Base-by-base conservation (phyloP, 2,888 invertebrate genomes). In the Monopis laevigella region DNA sequence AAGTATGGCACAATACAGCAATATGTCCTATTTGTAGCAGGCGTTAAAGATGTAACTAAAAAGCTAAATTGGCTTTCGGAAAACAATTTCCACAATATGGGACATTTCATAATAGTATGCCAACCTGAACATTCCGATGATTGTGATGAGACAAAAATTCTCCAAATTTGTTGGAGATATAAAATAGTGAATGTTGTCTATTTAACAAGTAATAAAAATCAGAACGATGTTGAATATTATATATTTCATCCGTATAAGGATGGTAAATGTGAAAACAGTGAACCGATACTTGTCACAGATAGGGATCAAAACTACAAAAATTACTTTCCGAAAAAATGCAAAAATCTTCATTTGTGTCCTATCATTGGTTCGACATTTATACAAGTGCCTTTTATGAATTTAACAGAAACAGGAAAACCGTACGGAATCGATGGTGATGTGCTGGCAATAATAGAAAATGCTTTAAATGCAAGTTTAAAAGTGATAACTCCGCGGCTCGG, bases 81-180 rank as follows among this genome's bases (percentile, higher is more conserved):
- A 4, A 52, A 58, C 39, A 43, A 57, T 42, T 65, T 67, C 39
- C 64, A 68, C 45, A 74, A 66, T 42, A 65, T 63, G 1, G 70
- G 71, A 0, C 64, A 59, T 45, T 67, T 56, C 45, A 58, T 75
- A n/a, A 50, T 73, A 6, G 47, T 68, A 38, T 75, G 77, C 43
- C 54, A 59, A 46, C 65, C 67, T 4, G 36, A 49, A 27, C 4
- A 29, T 5, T n/a, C 11, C 7, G 39, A 46, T 24, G 51, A 62
- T 16, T 77, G 75, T 45, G 53, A 67, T 43, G 68, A 73, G 50
- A 39, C 40, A 2, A 46, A 54, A 39, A 62, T 64, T 4, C 55
- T 65, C 11, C 39, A 52, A 38, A 40, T 58, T 2, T 58, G 73
- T 26, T 75, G 71, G 73, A 45, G 58, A 26, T 48, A 59, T 40